Base-by-base conservation (phyloP, 2,113 vertebrate species). In the Balaeniceps rex region DNA sequence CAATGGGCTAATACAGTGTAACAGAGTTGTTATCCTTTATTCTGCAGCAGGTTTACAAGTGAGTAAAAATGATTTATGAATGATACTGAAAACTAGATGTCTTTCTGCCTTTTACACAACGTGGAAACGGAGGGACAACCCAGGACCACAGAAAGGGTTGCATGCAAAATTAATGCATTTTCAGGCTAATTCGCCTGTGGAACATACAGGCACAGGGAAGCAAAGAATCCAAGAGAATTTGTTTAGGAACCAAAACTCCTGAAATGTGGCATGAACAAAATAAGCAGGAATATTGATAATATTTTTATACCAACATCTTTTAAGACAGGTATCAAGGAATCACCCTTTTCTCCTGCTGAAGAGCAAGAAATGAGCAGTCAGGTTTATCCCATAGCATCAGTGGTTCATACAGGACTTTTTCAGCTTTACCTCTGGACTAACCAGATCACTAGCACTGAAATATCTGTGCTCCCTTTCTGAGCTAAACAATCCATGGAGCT, bases 21-120 rank as follows among this genome's bases (percentile, higher is more conserved):
- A 26, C 29, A 51, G 80, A 93, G 14, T 69, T 88, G 83, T 11
- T 85, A 33, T 26, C 36, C 71, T 64, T 82, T 76, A 52, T 60
- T 61, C 94, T 76, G 63, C 91, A 87, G 77, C 77, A 91, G 83
- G 77, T 94, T 96, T 94, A 85, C 83, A 87, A 28, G 95, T 40
- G 51, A 19, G 29, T 81, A 81, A 94, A 95, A 94, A 65, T 54
- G 83, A 87, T 83, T 75, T 84, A 52, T 47, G 54, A 70, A 61
- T 0, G 25, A 25, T 7, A 5, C 33, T 57, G 64, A 52, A 60
- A 84, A 57, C 36, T 40, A 69, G 69, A 74, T 3, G 6, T 24
- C 9, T 61, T 57, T 23, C 52, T 66, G 80, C 47, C 52, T 91
- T 64, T 12, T 46, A 40, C 42, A 40, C 49, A 29, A 4, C 0